A percentile compares a stretch with the other conserved stretches of the same genome.
Conservation (phyloP, 2,888 invertebrate species). For the Eupsilia transversa region DNA sequence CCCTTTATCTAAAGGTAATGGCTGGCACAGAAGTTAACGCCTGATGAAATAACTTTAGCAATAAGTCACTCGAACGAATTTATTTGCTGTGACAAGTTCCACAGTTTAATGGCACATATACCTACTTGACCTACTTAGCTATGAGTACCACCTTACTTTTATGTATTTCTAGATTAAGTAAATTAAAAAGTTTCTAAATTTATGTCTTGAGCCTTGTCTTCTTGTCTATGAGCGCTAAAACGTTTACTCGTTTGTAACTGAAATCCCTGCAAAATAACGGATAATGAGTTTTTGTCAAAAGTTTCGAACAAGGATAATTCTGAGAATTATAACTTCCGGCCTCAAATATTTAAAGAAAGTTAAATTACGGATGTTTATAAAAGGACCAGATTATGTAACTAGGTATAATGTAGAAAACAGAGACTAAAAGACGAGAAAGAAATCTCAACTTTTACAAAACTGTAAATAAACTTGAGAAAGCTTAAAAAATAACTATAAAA, state of each 20-base stretch:
- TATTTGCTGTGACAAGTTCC: slow-evolving; percentile 41
- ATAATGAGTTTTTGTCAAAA: background rate
- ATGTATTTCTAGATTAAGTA: background rate
- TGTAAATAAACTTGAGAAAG: background rate
- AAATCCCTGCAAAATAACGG: background rate
- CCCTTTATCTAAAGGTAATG: slow-evolving; percentile 8
- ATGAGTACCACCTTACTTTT: background rate
- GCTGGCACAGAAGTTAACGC: slow-evolving; percentile 43
- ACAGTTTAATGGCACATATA: slow-evolving; percentile 32
- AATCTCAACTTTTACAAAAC: background rate
- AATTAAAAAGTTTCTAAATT: background rate
- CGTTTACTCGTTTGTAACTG: background rate
- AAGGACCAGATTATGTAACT: no score
- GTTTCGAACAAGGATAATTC: background rate
- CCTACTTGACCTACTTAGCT: no score
- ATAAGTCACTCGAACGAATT: slow-evolving; percentile 56
- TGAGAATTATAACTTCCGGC: no score
- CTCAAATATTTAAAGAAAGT: background rate
- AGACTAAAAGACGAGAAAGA: background rate
- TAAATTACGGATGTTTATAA: no score
- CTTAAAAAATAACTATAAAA: no score
- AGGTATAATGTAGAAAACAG: no score
- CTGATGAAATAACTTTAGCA: slow-evolving; percentile 68
- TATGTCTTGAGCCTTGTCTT: no score
- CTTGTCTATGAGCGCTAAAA: background rate